Evolutionary conservation across 1,140 invertebrate genomes (phyloP).

Genomic region (Drosophila mauritiana): DNA sequence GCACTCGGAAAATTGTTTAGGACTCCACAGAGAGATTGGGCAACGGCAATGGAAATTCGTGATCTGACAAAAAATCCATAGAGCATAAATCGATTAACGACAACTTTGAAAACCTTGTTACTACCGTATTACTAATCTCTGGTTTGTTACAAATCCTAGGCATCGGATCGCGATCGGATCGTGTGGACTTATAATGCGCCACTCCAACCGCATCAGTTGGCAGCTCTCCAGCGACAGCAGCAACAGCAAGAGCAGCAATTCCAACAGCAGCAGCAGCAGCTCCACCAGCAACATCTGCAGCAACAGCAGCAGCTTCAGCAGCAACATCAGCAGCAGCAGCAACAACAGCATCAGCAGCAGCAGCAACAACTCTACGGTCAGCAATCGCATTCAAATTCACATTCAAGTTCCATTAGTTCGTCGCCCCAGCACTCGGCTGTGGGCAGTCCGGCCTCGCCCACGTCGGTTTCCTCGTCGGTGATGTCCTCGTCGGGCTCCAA

Average conservation of each 20-base stretch:
- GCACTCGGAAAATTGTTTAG: constrained; percentile 48
- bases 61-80: constrained; percentile 34
- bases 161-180: constrained; percentile 87
- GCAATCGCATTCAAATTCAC: constrained; percentile 84
- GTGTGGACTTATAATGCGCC: constrained; percentile 97
- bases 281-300: constrained; percentile 53
- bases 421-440: constrained; percentile 85
- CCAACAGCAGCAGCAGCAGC: constrained; percentile 75
- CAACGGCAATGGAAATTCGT: constrained; percentile 42
- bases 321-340: constrained; percentile 70
- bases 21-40: constrained; percentile 39
- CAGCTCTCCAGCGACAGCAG: constrained; percentile 82
- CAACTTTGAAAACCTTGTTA: constrained; percentile 5
- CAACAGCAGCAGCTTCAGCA: constrained; percentile 61
- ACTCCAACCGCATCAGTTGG: constrained; percentile 85
- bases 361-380: constrained; percentile 75
- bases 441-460: constrained; percentile 91
- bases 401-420: constrained; percentile 85
- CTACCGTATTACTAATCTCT: constrained; percentile 42
- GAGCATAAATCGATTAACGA: constrained; percentile 14
- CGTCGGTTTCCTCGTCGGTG: constrained; percentile 93
- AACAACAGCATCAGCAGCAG: constrained; percentile 71
- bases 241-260: constrained; percentile 82
- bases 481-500: constrained; percentile 90
- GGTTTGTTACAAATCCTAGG: constrained; percentile 50